phyloP scores from a whole-genome alignment of 1,140 invertebrate genomes.

The Proctacanthus coquilletti region DNA sequence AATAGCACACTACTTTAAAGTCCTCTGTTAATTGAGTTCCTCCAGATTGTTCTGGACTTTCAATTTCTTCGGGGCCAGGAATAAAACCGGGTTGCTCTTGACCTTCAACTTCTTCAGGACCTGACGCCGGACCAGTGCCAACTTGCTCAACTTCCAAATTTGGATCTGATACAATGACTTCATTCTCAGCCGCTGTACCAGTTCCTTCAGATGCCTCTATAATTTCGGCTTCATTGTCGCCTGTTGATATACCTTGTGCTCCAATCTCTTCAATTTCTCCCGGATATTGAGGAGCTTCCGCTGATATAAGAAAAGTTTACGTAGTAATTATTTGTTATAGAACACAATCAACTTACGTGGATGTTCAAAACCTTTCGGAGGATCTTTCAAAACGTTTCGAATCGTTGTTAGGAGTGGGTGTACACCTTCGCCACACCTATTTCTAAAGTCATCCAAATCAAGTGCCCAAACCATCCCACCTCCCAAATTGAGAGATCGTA shows the following conservation, averaged over 20 bases:
- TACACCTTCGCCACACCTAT: conserved; percentile 54
- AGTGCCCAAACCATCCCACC: conserved; percentile 86
- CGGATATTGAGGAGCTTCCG: conserved; percentile 10
- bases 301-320: conserved; percentile 7
- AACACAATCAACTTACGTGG: conserved; percentile 20
- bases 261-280: conserved; percentile 5
- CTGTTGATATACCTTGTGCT: no score
- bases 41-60: conserved; percentile 13
- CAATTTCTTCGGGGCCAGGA: conserved; percentile 8
- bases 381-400: conserved; percentile 40
- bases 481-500: conserved; percentile 57
- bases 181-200: no score
- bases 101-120: conserved; percentile 2
- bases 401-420: conserved; percentile 60
- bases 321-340: not conserved
- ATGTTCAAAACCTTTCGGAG: conserved; percentile 15
- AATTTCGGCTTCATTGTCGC: not conserved
- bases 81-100: not conserved
- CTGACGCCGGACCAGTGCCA: conserved; percentile 6
- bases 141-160: conserved; percentile 13
- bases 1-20: conserved; percentile 75
- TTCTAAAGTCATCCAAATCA: conserved; percentile 72
- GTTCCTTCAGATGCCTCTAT: not conserved
- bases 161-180: conserved; percentile 9
- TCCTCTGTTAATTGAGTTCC: conserved; percentile 16